A percentile compares a stretch with the other conserved stretches of the same genome.
Evolutionary conservation across 2,113 vertebrate genomes (phyloP).

Genomic region (Ranitomeya imitator): DNA sequence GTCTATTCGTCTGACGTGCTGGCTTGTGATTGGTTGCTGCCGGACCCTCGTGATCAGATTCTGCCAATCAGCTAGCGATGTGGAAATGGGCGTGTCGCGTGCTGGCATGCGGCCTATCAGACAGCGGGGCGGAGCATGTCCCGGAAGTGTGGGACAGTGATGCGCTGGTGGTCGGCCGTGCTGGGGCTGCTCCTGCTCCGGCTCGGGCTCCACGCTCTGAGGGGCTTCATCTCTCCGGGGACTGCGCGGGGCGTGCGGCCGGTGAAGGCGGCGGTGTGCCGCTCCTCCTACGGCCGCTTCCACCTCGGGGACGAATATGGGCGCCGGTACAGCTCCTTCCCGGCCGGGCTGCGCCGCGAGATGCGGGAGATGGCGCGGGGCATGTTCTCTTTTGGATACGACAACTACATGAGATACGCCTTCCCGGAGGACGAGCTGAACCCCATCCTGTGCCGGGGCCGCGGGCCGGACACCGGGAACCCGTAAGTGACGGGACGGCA

Average conservation of each 20-base stretch:
- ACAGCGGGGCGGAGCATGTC: neutral
- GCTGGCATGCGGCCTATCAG: neutral
- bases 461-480: conserved; percentile 88
- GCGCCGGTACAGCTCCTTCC: conserved; percentile 85
- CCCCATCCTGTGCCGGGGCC: conserved; percentile 89
- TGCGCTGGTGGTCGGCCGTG: conserved; percentile 94
- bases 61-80: neutral
- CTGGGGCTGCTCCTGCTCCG: conserved; percentile 86
- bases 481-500: conserved; percentile 76
- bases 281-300: conserved; percentile 45
- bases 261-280: conserved; percentile 59
- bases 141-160: conserved; percentile 61
- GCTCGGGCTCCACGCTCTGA: conserved; percentile 73
- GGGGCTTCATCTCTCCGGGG: conserved; percentile 9
- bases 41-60: no score
- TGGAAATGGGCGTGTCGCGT: neutral
- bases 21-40: neutral
- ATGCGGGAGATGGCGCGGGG: conserved; percentile 88
- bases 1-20: neutral
- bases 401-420: conserved; percentile 95
- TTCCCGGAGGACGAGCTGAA: conserved; percentile 96
- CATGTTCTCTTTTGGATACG: conserved; percentile 96
- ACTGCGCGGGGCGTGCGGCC: conserved; percentile 54
- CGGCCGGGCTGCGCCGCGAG: conserved; percentile 77
- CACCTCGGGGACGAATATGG: conserved; percentile 77